Evolutionary conservation across 2,113 vertebrate genomes (phyloP), one percentile per base, ranked within the genome.

Genomic region (Rhea americana): DNA sequence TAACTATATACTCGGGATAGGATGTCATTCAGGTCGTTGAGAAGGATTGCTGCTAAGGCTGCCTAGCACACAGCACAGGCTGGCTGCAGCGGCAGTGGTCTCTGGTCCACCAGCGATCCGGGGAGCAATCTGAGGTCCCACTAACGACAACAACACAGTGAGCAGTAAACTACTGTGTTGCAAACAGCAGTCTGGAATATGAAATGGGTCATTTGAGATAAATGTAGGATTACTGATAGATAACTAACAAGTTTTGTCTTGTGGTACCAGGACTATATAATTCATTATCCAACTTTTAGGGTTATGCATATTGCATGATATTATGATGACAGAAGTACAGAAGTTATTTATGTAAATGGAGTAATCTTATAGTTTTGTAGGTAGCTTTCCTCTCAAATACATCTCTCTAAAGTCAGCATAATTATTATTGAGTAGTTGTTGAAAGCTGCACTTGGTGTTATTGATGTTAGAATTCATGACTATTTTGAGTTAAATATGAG

Each of bases 361-460:
- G 7, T 91, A 90, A 94, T 96, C 90, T 91, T 66, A 82, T 17
- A 82, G 70, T 89, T 91, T 45, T 25, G 28, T 66, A 68, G 62
- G 50, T 55, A 71, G 93, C 50, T 87, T 85, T 88, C 16, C 62
- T 78, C 82, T 62, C 76, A 84, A 92, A 93, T 86, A 70, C 48
- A 41, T 15, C 21, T 75, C 7, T 81, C 70, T 84, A 90, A 94
- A 95, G 62, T 58, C 62, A 39, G 62, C 19, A 8, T 70, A 72
- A 50, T 61, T 93, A 91, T 90, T 94, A 94, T 83, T 86, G 82
- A 93, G 41, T 66, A 79, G 35, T 45, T 91, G 35, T 45, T 91
- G 79, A 90, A 94, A 96, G 39, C 86, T 91, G 88, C 88, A 94
- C 90, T 94, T 91, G 90, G 11, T 79, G 16, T 93, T 93, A 95